These are phyloP conservation scores for Agrochola macilenta DNA, from an alignment of 2,888 invertebrate genomes.

Conservation along the genomic window DNA sequence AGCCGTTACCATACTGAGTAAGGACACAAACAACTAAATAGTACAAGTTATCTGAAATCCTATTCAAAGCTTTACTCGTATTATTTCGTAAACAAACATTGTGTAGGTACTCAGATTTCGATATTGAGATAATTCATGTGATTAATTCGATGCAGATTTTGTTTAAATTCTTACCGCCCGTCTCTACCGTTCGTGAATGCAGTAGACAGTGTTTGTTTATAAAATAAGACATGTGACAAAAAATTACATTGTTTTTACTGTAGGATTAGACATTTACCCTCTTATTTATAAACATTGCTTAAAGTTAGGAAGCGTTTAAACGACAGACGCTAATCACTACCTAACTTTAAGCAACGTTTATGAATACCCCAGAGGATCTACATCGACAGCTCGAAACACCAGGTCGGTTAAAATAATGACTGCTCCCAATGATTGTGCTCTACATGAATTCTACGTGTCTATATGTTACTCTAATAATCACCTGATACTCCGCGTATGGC, in stretches of 20 bases:
- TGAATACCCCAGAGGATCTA: too few relatives aligned
- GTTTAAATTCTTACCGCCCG: not conserved
- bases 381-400: not conserved
- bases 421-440: constrained; percentile 44
- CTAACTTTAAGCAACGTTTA: too few relatives aligned
- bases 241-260: not conserved
- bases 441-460: constrained; percentile 42
- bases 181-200: not conserved
- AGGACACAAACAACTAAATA: constrained; percentile 1
- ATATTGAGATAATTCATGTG: not conserved
- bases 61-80: not conserved
- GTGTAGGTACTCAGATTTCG: not conserved
- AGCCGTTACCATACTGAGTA: not conserved
- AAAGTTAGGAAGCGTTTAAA: too few relatives aligned
- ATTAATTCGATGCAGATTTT: constrained; percentile 7
- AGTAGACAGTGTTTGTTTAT: constrained; percentile 4
- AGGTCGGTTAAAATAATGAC: not conserved
- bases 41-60: not conserved
- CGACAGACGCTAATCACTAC: too few relatives aligned
- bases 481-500: constrained; percentile 89
- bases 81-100: constrained; percentile 20
- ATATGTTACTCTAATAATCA: constrained; percentile 74
- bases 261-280: not conserved
- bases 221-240: constrained; percentile 25
- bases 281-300: too few relatives aligned